A percentile compares a stretch with the other conserved stretches of the same genome.
Conservation (phyloP, 2,113 vertebrate genomes). For the Poeciliopsis turrubarensis region DNA sequence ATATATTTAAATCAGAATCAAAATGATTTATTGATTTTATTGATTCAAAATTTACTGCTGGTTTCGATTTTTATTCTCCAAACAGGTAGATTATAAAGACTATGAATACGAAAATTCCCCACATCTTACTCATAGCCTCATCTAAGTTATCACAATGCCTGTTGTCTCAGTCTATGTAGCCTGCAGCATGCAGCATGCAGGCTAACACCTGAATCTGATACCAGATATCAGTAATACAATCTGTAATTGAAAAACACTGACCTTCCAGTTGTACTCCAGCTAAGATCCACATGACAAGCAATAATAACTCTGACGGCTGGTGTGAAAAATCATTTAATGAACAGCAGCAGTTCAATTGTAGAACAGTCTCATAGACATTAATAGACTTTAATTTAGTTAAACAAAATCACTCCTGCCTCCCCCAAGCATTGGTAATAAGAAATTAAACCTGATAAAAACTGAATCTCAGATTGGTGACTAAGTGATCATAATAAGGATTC, state of each 20-base stretch:
- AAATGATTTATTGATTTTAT: no score
- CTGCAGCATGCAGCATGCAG: slow-evolving; percentile 50
- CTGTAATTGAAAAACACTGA: slow-evolving; percentile 80
- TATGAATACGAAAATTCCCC: neutral
- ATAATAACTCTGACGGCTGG: slow-evolving; percentile 55
- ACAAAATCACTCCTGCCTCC: neutral
- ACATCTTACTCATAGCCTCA: neutral
- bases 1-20: no score
- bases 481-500: neutral
- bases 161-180: slow-evolving; percentile 22
- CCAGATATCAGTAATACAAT: slow-evolving; percentile 71
- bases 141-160: slow-evolving; percentile 13
- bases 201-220: slow-evolving; percentile 72
- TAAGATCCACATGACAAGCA: slow-evolving; percentile 59
- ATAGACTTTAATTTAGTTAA: slow-evolving; percentile 10
- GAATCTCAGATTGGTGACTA: neutral
- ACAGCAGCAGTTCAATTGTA: neutral
- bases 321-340: slow-evolving; percentile 55
- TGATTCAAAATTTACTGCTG: neutral
- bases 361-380: neutral
- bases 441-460: neutral
- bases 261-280: slow-evolving; percentile 64
- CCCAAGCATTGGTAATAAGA: neutral
- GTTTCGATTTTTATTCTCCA: neutral
- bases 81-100: no score